phyloP scores from a whole-genome alignment of 2,888 invertebrate species.

The Plebejus argus region DNA sequence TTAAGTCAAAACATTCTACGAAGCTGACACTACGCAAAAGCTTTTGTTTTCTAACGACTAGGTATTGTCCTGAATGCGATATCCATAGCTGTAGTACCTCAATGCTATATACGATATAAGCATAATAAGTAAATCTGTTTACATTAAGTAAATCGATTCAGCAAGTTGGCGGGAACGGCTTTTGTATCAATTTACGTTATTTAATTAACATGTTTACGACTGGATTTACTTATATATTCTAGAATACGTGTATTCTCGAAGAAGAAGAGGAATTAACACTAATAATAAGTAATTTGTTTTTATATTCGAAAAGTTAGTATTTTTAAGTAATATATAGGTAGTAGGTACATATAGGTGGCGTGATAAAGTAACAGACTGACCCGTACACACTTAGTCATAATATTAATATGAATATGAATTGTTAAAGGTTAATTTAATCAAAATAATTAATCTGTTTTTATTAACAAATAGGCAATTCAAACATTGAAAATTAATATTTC shows the following conservation, averaged over 20 bases:
- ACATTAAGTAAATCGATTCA: conserved; percentile 18
- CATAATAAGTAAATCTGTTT: conserved; percentile 27
- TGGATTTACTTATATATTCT: background rate
- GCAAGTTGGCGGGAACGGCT: background rate
- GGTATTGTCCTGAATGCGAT: background rate
- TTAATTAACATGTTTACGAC: background rate
- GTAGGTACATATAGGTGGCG: too few species aligned
- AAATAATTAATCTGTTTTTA: background rate
- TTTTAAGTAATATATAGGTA: too few species aligned
- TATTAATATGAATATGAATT: background rate
- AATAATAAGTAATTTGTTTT: background rate
- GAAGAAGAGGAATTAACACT: background rate
- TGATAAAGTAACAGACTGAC: background rate
- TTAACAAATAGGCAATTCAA: conserved; percentile 1
- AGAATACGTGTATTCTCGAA: background rate
- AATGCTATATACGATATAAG: background rate
- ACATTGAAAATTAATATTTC: conserved; percentile 15
- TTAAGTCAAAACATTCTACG: too few species aligned
- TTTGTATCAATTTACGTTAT: background rate
- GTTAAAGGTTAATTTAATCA: background rate
- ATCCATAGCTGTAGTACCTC: background rate
- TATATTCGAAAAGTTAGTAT: too few species aligned
- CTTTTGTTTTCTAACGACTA: too few species aligned
- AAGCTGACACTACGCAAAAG: too few species aligned
- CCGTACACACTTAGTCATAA: background rate